Evolutionary conservation across 2,797 vertebrate genomes (phyloP).

Genomic region (Xenops minutus): DNA sequence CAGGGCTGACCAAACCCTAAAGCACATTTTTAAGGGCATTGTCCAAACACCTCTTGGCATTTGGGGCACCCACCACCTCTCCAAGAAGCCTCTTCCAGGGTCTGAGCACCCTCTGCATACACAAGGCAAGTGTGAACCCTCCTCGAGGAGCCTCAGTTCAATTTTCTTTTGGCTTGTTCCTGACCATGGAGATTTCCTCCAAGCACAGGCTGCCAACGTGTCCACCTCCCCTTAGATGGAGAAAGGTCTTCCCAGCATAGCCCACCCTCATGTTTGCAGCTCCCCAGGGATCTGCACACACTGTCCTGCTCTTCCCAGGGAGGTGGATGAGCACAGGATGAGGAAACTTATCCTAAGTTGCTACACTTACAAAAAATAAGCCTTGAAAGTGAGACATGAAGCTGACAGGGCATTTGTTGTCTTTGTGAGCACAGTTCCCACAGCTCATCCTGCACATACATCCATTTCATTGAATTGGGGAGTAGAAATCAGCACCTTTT

Average conservation of each 20-base stretch:
- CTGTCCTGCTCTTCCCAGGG: neutral
- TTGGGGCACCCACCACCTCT: neutral
- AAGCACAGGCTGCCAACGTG: neutral
- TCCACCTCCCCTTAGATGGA: accelerated
- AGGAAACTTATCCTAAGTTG: neutral
- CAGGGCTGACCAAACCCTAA: neutral
- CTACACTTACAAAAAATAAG: neutral
- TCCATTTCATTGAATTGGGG: neutral
- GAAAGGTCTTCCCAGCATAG: neutral
- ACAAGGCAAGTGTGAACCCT: neutral
- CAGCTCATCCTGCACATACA: neutral
- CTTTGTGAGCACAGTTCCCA: neutral
- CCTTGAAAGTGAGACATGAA: neutral
- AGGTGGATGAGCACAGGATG: neutral
- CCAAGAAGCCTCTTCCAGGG: neutral
- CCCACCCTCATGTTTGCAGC: neutral
- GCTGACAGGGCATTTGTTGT: neutral
- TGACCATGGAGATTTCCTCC: neutral
- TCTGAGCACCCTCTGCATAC: neutral
- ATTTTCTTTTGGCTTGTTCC: neutral
- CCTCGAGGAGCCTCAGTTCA: neutral
- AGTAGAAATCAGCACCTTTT: neutral
- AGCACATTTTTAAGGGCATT: neutral
- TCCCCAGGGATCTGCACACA: neutral
- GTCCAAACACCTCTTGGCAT: neutral